Percentiles rank a stretch among this genome's conserved stretches.
These are phyloP conservation scores for Venusia cambrica DNA, from an alignment of 2,888 invertebrate species.

Conservation along the genomic window DNA sequence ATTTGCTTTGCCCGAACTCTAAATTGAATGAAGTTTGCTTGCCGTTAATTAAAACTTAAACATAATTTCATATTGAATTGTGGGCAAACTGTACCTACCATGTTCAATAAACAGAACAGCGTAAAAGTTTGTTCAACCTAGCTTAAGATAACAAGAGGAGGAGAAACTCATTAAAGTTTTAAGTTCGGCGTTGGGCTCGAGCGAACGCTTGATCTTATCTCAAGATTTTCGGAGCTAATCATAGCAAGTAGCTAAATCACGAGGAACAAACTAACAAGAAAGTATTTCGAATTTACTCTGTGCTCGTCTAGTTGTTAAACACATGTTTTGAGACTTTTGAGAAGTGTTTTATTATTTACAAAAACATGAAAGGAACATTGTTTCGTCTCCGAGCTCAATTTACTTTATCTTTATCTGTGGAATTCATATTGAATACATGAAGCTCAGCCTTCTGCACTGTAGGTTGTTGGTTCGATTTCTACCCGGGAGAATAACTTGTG, in stretches of 20 bases:
- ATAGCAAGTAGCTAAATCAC: constrained; percentile 40
- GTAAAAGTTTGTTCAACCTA: constrained; percentile 55
- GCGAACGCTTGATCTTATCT: constrained; percentile 56
- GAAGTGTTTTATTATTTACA: no score
- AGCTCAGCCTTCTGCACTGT: no score
- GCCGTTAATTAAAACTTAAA: constrained; percentile 61
- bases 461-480: no score
- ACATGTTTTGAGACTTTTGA: no score
- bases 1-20: constrained; percentile 38
- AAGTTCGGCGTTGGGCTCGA: constrained; percentile 48
- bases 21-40: constrained; percentile 47
- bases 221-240: constrained; percentile 46
- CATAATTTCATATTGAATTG: constrained; percentile 58
- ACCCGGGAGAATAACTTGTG: no score
- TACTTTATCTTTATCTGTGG: no score
- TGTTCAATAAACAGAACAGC: constrained; percentile 64
- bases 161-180: constrained; percentile 76
- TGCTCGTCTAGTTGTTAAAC: constrained; percentile 6
- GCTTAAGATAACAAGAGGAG: constrained; percentile 67
- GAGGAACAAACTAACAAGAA: constrained; percentile 23
- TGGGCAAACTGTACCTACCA: constrained; percentile 49
- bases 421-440: no score
- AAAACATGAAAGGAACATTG: no score
- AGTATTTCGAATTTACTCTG: constrained; percentile 20
- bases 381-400: no score